Percentiles rank a stretch among this genome's conserved stretches.
Evolutionary conservation across 2,113 vertebrate genomes (phyloP).

Genomic region (Ptychochromis oligacanthus): DNA sequence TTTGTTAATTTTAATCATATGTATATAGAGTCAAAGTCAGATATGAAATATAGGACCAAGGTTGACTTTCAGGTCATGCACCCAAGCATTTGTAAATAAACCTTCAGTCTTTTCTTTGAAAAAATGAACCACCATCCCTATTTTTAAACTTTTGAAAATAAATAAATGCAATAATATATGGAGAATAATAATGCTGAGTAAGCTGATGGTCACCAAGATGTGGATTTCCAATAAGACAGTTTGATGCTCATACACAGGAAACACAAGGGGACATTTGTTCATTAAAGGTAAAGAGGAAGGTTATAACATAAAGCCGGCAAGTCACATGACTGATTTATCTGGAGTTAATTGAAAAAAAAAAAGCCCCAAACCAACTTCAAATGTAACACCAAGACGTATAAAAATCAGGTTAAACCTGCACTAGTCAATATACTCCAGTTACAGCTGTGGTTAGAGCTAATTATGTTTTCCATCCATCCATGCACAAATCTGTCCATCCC

Average conservation of each 20-base stretch:
- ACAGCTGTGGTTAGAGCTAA: not conserved
- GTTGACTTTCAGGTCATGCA: not conserved
- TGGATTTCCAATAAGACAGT: not conserved
- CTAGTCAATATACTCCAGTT: not conserved
- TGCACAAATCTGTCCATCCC: not conserved
- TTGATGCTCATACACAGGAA: accelerated
- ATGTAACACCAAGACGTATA: too few species aligned
- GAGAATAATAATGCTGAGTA: not conserved
- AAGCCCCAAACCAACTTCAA: too few species aligned
- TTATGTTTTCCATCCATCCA: accelerated
- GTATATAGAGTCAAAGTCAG: not conserved
- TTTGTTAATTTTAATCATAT: not conserved
- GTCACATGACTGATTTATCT: too few species aligned
- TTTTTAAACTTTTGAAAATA: accelerated
- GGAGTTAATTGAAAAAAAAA: not conserved
- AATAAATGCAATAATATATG: not conserved
- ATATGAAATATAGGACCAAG: not conserved
- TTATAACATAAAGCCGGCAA: too few species aligned
- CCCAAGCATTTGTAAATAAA: not conserved
- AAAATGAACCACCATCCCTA: not conserved
- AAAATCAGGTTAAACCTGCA: not conserved
- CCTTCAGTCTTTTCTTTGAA: not conserved
- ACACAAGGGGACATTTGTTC: not conserved
- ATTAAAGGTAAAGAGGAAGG: not conserved
- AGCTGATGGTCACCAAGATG: not conserved